phyloP scores from a whole-genome alignment of 2,113 vertebrate genomes.

The Scartelaos histophorus region DNA sequence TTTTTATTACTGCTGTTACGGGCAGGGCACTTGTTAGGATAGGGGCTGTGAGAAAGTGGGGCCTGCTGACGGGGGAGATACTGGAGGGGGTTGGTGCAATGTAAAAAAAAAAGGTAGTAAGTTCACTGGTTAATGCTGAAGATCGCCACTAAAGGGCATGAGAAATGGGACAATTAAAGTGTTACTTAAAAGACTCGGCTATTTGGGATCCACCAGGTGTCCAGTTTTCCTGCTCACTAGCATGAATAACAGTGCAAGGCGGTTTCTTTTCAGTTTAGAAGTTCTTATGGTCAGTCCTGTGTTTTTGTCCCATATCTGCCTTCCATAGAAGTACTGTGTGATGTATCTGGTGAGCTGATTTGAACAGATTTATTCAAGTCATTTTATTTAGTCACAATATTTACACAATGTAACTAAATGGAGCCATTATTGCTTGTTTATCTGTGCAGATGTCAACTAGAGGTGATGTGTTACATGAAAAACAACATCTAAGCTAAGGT shows the following conservation, averaged over 20 bases:
- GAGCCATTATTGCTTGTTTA: not conserved
- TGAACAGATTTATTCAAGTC: too few relatives aligned
- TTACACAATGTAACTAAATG: not conserved
- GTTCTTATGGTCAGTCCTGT: too few relatives aligned
- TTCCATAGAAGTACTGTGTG: too few relatives aligned
- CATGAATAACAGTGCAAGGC: not conserved
- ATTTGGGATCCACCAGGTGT: not conserved
- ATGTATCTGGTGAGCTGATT: too few relatives aligned
- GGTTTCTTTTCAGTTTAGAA: too few relatives aligned
- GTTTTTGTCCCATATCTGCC: too few relatives aligned
- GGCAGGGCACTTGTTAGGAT: slow-evolving; percentile 44
- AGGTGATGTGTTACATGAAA: not conserved
- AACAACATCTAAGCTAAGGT: too few relatives aligned
- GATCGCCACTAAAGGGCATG: slow-evolving; percentile 56
- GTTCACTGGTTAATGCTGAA: slow-evolving; percentile 43
- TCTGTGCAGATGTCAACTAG: not conserved
- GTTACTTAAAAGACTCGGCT: not conserved
- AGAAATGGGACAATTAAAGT: slow-evolving; percentile 50
- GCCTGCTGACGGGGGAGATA: slow-evolving; percentile 22
- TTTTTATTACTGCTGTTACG: slow-evolving; percentile 57
- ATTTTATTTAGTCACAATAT: too few relatives aligned
- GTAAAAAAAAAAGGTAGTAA: slow-evolving; percentile 26
- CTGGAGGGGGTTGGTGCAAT: slow-evolving; percentile 37
- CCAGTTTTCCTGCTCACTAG: not conserved
- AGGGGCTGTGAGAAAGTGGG: slow-evolving; percentile 64